phyloP scores from a whole-genome alignment of 30 jellyfish, hydroid and myxozoan genomes.

The Hydractinia symbiolongicarpus region DNA sequence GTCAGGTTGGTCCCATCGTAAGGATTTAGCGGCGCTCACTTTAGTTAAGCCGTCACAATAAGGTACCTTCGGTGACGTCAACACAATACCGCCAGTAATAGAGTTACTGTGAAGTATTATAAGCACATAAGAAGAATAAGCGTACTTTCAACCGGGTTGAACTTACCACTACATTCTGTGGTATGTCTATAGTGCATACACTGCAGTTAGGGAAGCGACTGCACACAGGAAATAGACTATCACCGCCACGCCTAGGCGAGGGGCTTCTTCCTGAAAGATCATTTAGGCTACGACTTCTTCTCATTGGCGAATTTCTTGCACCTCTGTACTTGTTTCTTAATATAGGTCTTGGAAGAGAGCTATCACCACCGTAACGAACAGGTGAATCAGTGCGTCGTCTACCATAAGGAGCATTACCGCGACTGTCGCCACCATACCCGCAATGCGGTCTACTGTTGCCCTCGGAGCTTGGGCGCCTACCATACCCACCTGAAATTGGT shows the following conservation, averaged over 20 bases:
- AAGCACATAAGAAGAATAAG: no score
- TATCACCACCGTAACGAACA: conserved; percentile 11
- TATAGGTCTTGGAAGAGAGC: conserved; percentile 6
- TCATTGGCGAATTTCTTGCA: neutral
- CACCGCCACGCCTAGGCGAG: conserved; percentile 27
- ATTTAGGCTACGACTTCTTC: conserved; percentile 11
- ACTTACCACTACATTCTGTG: conserved; percentile 62
- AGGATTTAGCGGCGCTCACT: no score
- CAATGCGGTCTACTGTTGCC: neutral
- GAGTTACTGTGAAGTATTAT: no score
- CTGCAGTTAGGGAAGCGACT: conserved; percentile 97
- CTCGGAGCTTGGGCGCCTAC: neutral
- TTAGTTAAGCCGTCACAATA: no score
- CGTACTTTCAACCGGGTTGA: no score
- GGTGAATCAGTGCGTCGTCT: neutral
- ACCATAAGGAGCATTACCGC: conserved; percentile 7
- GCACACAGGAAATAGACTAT: conserved; percentile 75
- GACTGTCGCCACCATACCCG: neutral
- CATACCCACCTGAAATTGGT: neutral
- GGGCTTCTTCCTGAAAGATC: neutral
- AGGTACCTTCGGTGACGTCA: no score
- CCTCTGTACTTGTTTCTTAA: neutral
- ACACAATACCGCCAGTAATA: no score
- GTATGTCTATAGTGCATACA: conserved; percentile 89
- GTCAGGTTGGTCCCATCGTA: no score